A percentile compares a stretch with the other conserved stretches of the same genome.
These are phyloP conservation scores for Plagodis pulveraria DNA, from an alignment of 2,888 invertebrate genomes.

Conservation along the genomic window DNA sequence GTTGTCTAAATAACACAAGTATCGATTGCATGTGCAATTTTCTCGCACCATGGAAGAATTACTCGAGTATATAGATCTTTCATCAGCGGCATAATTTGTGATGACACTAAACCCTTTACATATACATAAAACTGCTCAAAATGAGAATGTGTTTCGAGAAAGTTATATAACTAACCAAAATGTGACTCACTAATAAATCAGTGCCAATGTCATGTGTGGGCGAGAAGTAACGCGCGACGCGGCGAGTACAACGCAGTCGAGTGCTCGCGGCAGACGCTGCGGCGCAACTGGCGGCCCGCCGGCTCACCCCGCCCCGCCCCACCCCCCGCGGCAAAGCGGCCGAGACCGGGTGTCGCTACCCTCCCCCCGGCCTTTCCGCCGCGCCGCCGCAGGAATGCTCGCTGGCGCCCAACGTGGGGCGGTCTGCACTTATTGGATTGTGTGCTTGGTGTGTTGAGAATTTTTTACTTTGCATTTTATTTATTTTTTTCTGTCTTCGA, in stretches of 20 bases:
- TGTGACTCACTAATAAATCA: slow-evolving; percentile 68
- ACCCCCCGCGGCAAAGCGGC: slow-evolving; percentile 14
- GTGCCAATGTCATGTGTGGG: slow-evolving; percentile 63
- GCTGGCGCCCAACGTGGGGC: slow-evolving; percentile 72
- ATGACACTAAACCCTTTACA: too few relatives aligned
- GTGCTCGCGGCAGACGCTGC: slow-evolving; percentile 65
- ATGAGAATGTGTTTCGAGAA: neutral
- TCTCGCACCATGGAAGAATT: neutral
- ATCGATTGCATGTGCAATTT: slow-evolving; percentile 2
- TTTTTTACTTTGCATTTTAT: slow-evolving; percentile 23
- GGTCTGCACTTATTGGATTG: slow-evolving; percentile 38
- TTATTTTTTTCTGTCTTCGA: slow-evolving; percentile 19
- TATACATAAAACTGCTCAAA: too few relatives aligned
- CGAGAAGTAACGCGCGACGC: slow-evolving; percentile 41
- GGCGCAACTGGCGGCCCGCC: slow-evolving; percentile 70
- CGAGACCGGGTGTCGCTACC: slow-evolving; percentile 51
- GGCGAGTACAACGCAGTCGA: slow-evolving; percentile 53
- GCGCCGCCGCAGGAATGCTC: slow-evolving; percentile 52
- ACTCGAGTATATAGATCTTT: too few relatives aligned
- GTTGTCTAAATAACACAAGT: neutral
- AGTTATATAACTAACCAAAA: slow-evolving; percentile 46
- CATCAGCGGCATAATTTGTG: too few relatives aligned
- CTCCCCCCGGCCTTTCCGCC: slow-evolving; percentile 32
- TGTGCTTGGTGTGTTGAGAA: slow-evolving; percentile 33
- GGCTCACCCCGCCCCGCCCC: neutral